Conservation (phyloP, 2,113 vertebrate genomes). For the Thryonomys swinderianus region DNA sequence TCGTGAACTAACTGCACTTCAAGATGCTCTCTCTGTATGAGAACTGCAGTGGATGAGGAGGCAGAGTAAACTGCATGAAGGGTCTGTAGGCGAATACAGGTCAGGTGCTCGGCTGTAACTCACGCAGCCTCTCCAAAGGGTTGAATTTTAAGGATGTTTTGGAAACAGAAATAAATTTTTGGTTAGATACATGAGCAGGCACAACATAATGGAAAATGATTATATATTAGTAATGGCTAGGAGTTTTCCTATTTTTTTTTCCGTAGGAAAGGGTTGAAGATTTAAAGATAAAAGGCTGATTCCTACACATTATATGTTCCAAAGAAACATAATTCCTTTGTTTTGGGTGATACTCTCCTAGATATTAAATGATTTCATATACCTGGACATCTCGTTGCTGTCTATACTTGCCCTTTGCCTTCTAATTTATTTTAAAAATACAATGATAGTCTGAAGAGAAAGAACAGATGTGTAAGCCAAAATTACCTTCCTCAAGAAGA, state of each 20-base stretch:
- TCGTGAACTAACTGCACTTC: not conserved
- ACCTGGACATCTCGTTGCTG: not conserved
- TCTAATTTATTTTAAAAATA: conserved; percentile 25
- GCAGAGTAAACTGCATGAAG: not conserved
- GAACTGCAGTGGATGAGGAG: not conserved
- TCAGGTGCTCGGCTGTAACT: not conserved
- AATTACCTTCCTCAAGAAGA: not conserved
- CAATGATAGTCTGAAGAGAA: not conserved
- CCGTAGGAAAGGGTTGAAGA: not conserved
- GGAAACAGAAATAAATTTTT: not conserved
- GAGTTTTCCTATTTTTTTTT: not conserved
- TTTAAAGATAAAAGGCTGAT: not conserved
- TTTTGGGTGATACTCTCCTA: not conserved
- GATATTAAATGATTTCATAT: not conserved
- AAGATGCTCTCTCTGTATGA: not conserved
- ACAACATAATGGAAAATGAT: not conserved
- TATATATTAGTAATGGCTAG: not conserved
- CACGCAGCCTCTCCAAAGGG: not conserved
- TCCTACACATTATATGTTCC: not conserved
- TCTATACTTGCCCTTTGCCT: not conserved
- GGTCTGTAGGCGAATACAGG: not conserved
- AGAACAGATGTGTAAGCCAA: not conserved
- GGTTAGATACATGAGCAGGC: not conserved
- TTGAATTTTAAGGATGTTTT: not conserved
- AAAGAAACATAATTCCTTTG: not conserved